Conservation (phyloP, 2,888 invertebrate species). For the Drosophila subsilvestris region DNA sequence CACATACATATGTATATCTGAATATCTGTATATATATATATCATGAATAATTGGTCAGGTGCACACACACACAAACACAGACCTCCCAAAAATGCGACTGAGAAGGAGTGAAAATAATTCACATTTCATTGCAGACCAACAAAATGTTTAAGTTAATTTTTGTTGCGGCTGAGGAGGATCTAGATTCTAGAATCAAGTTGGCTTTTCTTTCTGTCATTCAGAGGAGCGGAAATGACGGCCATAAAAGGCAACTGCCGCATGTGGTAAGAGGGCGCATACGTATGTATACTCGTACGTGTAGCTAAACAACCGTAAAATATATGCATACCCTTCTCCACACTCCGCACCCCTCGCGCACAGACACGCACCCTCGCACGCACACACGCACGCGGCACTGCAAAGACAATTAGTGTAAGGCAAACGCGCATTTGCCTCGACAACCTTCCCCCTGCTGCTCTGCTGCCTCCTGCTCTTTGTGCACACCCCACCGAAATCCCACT, state of each 20-base stretch:
- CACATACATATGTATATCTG: neutral
- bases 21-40: conserved; percentile 34
- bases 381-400: conserved; percentile 61
- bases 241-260: conserved; percentile 72
- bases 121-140: conserved; percentile 50
- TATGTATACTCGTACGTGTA: conserved; percentile 46
- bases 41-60: conserved; percentile 60
- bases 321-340: conserved; percentile 52
- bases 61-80: conserved; percentile 30
- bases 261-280: conserved; percentile 12
- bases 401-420: conserved; percentile 75
- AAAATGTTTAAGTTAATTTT: conserved; percentile 57
- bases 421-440: conserved; percentile 50
- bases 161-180: conserved; percentile 45
- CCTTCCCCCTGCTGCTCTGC: neutral
- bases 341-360: conserved; percentile 1
- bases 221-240: conserved; percentile 49
- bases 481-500: conserved; percentile 29
- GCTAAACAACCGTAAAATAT: conserved; percentile 78
- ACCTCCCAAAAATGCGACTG: conserved; percentile 11
- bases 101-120: conserved; percentile 47
- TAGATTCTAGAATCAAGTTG: conserved; percentile 22
- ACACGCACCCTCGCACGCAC: conserved; percentile 45
- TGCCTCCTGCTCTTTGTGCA: conserved; percentile 1
- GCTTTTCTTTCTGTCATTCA: conserved; percentile 38